Conservation (phyloP, 92 coral and sea anemone genomes). For the Epizoanthus illoricatus region DNA sequence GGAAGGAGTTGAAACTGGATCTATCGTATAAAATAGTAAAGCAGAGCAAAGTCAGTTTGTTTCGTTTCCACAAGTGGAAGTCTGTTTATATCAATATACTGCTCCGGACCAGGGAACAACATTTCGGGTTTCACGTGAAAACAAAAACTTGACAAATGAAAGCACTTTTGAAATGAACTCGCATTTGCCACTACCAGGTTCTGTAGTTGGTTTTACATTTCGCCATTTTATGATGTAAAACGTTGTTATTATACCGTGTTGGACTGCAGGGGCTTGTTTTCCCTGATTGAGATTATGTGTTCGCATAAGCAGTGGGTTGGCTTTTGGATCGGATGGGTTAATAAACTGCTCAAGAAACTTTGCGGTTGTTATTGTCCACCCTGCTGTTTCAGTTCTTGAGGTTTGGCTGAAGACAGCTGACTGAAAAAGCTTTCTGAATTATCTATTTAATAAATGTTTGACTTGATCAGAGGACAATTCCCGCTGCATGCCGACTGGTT, state of each 20-base stretch:
- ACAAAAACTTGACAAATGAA: background rate
- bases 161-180: background rate
- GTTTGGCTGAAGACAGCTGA: background rate
- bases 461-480: background rate
- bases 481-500: background rate
- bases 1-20: too few species aligned
- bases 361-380: background rate
- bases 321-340: background rate
- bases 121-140: too few species aligned
- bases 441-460: background rate
- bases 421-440: background rate
- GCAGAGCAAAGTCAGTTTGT: too few species aligned
- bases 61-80: too few species aligned
- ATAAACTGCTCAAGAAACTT: background rate
- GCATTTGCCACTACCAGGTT: background rate
- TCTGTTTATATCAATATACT: too few species aligned
- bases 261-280: constrained; percentile 4
- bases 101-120: too few species aligned
- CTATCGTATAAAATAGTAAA: too few species aligned
- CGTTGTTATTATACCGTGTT: background rate
- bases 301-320: background rate
- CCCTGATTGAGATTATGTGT: background rate
- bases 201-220: background rate
- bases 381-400: constrained; percentile 9
- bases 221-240: background rate